Evolutionary conservation across 2,797 vertebrate species (phyloP).

Genomic region (Poecile montanus): DNA sequence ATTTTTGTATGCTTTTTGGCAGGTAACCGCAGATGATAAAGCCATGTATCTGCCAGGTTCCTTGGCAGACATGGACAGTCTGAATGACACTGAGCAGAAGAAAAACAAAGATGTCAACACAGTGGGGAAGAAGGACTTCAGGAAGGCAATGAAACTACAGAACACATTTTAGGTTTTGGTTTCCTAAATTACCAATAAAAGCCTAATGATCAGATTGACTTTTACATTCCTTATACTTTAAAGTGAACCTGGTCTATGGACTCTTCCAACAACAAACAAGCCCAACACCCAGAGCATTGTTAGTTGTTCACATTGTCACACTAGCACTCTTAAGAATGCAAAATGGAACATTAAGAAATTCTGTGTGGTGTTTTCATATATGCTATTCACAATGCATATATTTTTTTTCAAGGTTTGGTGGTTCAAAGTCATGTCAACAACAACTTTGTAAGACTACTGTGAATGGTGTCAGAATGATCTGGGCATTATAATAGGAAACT

Average conservation of each 20-base stretch:
- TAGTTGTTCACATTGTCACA: accelerated
- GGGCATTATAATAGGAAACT: not conserved
- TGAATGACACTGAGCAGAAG: not conserved
- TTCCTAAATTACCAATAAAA: not conserved
- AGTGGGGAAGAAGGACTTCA: not conserved
- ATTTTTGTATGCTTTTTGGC: not conserved
- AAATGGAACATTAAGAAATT: not conserved
- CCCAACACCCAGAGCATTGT: not conserved
- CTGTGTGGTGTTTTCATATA: not conserved
- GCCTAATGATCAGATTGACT: not conserved
- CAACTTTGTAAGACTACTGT: not conserved
- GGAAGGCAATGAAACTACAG: not conserved
- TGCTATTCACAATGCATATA: not conserved
- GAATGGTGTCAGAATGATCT: not conserved
- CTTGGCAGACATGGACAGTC: not conserved
- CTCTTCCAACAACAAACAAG: not conserved
- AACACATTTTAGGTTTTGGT: not conserved
- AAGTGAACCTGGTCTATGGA: not conserved
- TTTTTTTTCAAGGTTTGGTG: not conserved
- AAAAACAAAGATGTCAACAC: not conserved
- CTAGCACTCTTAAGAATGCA: not conserved
- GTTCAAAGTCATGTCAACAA: not conserved
- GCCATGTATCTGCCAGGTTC: not conserved
- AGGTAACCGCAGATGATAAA: not conserved
- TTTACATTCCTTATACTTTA: not conserved